Conservation (phyloP, 2,113 vertebrate genomes). For the Melanerpes formicivorus region DNA sequence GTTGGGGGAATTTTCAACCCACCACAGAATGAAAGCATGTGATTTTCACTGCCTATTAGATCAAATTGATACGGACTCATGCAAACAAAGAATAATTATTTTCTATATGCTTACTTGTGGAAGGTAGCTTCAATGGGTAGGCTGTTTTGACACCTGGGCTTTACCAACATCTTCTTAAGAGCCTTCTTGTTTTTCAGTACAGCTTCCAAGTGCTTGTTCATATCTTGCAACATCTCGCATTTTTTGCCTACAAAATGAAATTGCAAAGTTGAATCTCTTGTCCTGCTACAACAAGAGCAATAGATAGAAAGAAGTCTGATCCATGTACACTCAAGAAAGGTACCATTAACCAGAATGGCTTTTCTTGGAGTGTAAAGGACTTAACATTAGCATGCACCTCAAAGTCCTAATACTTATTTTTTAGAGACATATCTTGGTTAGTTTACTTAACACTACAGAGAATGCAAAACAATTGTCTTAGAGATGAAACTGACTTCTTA, state of each 20-base stretch:
- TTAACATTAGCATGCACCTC: neutral
- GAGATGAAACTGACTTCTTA: neutral
- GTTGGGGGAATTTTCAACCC: too few relatives aligned
- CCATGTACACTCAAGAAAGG: neutral
- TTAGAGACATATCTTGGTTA: neutral
- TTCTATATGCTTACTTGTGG: conserved; percentile 80
- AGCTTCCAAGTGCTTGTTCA: conserved; percentile 86
- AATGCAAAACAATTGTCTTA: neutral
- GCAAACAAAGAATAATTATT: neutral
- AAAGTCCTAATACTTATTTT: neutral
- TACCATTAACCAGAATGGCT: neutral
- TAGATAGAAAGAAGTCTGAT: neutral
- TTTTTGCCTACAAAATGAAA: conserved; percentile 76
- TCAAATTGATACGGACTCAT: neutral
- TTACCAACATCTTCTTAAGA: conserved; percentile 85
- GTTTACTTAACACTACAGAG: too few relatives aligned
- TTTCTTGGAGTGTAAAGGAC: neutral
- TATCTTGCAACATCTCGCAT: conserved; percentile 80
- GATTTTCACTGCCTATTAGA: neutral
- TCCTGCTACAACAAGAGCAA: neutral
- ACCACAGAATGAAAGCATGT: neutral
- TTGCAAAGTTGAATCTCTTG: neutral
- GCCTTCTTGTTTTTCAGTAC: conserved; percentile 82
- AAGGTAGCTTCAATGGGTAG: conserved; percentile 85
- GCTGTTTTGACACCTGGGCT: conserved; percentile 80